phyloP scores from a whole-genome alignment of 2,888 invertebrate genomes.

The Melikaiella ostensackeni region DNA sequence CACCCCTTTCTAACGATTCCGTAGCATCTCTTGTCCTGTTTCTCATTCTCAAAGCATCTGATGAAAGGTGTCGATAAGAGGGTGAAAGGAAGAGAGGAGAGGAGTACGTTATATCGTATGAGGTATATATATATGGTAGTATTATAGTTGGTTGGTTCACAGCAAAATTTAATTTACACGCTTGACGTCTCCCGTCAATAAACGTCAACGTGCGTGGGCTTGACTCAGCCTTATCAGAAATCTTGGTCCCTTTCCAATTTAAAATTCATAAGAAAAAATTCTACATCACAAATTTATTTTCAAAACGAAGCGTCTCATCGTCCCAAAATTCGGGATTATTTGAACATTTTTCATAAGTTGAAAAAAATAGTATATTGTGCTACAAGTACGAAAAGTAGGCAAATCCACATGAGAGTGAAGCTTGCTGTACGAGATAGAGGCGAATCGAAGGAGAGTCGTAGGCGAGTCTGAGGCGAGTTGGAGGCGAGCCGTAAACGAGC shows the following conservation, averaged over 20 bases:
- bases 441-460: no score
- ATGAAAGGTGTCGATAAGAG: slow-evolving; percentile 19
- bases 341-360: no score
- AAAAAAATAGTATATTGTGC: no score
- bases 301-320: no score
- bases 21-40: slow-evolving; percentile 2
- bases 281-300: no score
- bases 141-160: not conserved
- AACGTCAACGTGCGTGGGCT: not conserved
- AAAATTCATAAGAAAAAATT: no score
- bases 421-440: no score
- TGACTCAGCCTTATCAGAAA: not conserved
- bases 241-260: not conserved
- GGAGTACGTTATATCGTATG: not conserved
- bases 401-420: no score
- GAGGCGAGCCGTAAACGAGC: no score
- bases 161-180: not conserved
- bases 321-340: no score
- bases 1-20: slow-evolving; percentile 6
- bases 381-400: no score
- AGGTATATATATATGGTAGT: not conserved
- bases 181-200: not conserved
- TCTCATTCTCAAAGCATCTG: slow-evolving; percentile 23
- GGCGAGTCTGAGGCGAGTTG: no score
- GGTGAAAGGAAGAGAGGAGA: not conserved